These are phyloP conservation scores for Eleginops maclovinus DNA, from an alignment of 2,113 vertebrate genomes.

Conservation along the genomic window DNA sequence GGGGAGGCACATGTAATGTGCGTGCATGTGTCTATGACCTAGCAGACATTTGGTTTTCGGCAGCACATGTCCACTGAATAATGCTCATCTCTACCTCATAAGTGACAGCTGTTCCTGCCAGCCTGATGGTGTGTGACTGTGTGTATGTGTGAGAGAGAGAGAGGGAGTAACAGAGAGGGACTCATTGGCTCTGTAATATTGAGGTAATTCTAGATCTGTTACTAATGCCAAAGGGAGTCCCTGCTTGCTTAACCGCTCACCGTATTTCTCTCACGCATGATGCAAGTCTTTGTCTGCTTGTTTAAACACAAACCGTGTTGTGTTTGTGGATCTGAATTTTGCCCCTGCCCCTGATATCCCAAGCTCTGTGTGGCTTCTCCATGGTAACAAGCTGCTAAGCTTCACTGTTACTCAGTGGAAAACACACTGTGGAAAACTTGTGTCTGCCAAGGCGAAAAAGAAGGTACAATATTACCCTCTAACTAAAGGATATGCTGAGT, in stretches of 20 bases:
- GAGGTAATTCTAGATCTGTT: conserved; percentile 72
- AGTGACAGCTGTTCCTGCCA: conserved; percentile 65
- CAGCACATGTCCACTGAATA: conserved; percentile 39
- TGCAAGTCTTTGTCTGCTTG: background rate
- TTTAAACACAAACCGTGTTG: conserved; percentile 14
- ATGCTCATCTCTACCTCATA: conserved; percentile 31
- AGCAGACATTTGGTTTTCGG: conserved; percentile 6
- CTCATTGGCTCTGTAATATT: conserved; percentile 45
- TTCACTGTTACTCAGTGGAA: conserved; percentile 30
- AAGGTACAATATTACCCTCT: conserved; percentile 4
- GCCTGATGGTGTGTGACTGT: background rate
- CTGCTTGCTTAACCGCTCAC: conserved; percentile 37
- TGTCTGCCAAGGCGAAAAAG: conserved; percentile 21
- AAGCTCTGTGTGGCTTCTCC: conserved; percentile 53
- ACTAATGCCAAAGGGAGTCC: conserved; percentile 72
- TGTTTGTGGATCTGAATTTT: conserved; percentile 12
- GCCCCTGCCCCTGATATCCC: conserved; percentile 32
- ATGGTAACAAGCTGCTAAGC: conserved; percentile 53
- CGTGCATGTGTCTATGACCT: background rate
- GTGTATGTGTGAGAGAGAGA: background rate
- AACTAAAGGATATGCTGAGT: conserved; percentile 13
- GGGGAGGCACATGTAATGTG: background rate
- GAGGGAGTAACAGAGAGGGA: conserved; percentile 16
- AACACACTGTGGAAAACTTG: conserved; percentile 20
- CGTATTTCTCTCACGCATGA: background rate